phyloP scores from a whole-genome alignment of 2,888 invertebrate genomes.

The Ichneumoninae sp. region DNA sequence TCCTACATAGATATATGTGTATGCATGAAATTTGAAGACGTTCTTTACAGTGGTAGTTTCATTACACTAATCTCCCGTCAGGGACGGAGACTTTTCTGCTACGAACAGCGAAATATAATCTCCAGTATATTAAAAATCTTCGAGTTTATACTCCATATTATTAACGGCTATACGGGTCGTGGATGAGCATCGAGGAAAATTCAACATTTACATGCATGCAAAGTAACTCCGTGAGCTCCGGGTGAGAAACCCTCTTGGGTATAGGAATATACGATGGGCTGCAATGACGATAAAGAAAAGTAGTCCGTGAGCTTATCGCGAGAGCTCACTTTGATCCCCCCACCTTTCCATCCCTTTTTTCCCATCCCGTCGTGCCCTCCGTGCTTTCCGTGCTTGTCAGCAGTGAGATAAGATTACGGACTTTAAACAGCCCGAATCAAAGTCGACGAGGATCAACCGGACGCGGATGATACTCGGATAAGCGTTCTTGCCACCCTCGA shows the following conservation, averaged over 20 bases:
- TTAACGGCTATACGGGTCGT: neutral
- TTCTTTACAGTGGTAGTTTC: neutral
- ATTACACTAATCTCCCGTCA: neutral
- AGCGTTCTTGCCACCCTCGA: conserved; percentile 48
- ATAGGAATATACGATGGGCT: conserved; percentile 1
- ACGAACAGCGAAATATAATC: neutral
- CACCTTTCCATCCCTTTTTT: neutral
- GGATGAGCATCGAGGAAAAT: conserved; percentile 3
- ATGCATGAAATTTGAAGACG: conserved; percentile 31
- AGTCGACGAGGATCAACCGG: conserved; percentile 30
- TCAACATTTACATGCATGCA: neutral
- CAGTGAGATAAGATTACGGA: conserved; percentile 49
- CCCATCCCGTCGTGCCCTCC: neutral
- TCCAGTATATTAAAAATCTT: neutral
- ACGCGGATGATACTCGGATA: conserved; percentile 43
- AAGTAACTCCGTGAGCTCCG: conserved; percentile 13
- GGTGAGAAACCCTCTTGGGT: conserved; percentile 7
- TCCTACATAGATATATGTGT: neutral
- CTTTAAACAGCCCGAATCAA: conserved; percentile 47
- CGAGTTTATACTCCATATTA: too few species aligned
- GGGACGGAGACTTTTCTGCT: neutral
- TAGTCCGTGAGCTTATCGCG: conserved; percentile 32
- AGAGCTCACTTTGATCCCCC: conserved; percentile 24
- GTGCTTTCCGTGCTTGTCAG: conserved; percentile 22
- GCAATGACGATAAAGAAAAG: conserved; percentile 30